Evolutionary conservation across 2,888 invertebrate species (phyloP).

Genomic region (Luperina nickerlii): DNA sequence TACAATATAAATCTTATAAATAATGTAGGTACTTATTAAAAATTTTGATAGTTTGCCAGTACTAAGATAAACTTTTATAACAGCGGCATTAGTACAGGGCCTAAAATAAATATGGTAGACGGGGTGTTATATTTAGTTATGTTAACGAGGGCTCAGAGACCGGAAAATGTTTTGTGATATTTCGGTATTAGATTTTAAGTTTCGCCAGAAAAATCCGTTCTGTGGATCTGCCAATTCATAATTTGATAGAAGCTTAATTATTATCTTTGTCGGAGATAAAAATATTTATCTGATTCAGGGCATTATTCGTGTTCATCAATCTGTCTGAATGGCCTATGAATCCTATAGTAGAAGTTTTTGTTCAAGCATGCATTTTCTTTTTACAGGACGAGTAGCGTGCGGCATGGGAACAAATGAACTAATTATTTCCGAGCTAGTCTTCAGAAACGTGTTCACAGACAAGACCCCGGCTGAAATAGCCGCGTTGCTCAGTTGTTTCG

Average conservation of each 20-base stretch:
- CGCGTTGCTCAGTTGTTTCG: constrained; percentile 97
- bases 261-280: not conserved
- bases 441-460: constrained; percentile 96
- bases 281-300: not conserved
- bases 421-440: constrained; percentile 97
- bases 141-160: not conserved
- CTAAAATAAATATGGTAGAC: not conserved
- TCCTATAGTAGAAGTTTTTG: not conserved
- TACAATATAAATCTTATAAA: not conserved
- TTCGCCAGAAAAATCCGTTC: not conserved
- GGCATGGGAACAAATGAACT: constrained; percentile 93
- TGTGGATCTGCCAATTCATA: not conserved
- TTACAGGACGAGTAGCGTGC: constrained; percentile 83
- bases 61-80: no score
- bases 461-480: constrained; percentile 97
- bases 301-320: not conserved
- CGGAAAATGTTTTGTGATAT: not conserved
- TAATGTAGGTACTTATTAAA: no score
- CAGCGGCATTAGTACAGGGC: not conserved
- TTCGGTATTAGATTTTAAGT: not conserved
- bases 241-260: not conserved
- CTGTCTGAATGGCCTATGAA: not conserved
- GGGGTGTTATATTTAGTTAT: not conserved
- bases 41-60: no score
- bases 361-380: not conserved